phyloP scores from a whole-genome alignment of 2,113 vertebrate genomes.

The Podocnemis expansa region DNA sequence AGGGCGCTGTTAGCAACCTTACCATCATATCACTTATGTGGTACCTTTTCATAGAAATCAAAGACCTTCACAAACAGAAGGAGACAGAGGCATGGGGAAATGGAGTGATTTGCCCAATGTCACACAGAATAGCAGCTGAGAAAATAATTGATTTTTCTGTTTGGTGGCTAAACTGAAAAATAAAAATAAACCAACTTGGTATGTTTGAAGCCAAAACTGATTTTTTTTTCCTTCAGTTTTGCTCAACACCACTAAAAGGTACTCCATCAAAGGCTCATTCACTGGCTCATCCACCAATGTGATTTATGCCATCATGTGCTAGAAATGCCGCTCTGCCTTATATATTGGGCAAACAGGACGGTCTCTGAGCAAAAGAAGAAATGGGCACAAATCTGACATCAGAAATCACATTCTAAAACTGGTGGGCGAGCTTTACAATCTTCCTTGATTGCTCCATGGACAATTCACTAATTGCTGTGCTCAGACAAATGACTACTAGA shows the following conservation, averaged over 20 bases:
- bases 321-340: no score
- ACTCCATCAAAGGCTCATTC: no score
- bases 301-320: no score
- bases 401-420: no score
- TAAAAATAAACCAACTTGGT: neutral
- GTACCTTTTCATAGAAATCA: neutral
- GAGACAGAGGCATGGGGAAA: neutral
- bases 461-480: no score
- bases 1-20: neutral
- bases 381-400: no score
- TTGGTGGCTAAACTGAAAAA: neutral
- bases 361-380: no score
- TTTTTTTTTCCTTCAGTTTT: neutral
- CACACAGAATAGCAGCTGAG: neutral
- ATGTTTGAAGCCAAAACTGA: neutral
- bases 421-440: no score
- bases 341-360: no score
- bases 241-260: neutral
- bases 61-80: neutral
- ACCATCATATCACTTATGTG: neutral
- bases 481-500: no score
- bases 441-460: no score
- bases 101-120: neutral
- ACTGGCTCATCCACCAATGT: no score
- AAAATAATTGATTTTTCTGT: neutral